Evolutionary conservation across 2,113 vertebrate species (phyloP).

Genomic region (Scatophagus argus): DNA sequence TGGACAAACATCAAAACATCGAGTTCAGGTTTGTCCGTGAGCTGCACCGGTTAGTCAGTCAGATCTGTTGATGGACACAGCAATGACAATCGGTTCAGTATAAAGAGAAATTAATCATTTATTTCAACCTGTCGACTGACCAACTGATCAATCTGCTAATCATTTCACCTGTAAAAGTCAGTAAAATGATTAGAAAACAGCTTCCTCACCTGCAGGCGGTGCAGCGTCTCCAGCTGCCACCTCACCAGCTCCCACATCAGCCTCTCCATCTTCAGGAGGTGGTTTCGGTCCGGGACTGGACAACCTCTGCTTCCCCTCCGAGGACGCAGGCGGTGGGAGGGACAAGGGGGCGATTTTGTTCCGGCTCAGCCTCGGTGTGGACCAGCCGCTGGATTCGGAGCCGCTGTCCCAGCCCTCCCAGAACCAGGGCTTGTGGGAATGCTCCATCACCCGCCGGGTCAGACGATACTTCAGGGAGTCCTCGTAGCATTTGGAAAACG

Average conservation of each 20-base stretch:
- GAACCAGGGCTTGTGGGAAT: conserved; percentile 92
- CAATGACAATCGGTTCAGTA: no score
- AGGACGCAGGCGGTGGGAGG: conserved; percentile 47
- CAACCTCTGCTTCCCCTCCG: conserved; percentile 41
- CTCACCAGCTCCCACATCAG: neutral
- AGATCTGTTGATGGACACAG: no score
- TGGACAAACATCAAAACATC: no score
- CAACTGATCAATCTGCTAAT: neutral
- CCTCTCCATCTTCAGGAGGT: conserved; percentile 19
- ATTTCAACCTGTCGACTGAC: neutral
- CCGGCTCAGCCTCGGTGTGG: conserved; percentile 71
- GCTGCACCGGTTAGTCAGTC: no score
- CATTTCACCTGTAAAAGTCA: neutral
- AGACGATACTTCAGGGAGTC: conserved; percentile 92
- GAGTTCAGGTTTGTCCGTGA: no score
- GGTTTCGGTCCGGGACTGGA: conserved; percentile 1
- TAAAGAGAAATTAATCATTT: no score
- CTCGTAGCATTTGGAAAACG: conserved; percentile 91
- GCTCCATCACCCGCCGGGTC: conserved; percentile 91
- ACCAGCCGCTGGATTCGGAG: conserved; percentile 83
- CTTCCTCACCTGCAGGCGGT: conserved; percentile 57
- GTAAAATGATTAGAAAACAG: neutral
- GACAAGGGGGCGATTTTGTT: conserved; percentile 66
- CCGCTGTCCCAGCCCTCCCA: conserved; percentile 89
- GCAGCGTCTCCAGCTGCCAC: conserved; percentile 13